Conservation (phyloP, 1,140 invertebrate species). For the Archegozetes longisetosus region DNA sequence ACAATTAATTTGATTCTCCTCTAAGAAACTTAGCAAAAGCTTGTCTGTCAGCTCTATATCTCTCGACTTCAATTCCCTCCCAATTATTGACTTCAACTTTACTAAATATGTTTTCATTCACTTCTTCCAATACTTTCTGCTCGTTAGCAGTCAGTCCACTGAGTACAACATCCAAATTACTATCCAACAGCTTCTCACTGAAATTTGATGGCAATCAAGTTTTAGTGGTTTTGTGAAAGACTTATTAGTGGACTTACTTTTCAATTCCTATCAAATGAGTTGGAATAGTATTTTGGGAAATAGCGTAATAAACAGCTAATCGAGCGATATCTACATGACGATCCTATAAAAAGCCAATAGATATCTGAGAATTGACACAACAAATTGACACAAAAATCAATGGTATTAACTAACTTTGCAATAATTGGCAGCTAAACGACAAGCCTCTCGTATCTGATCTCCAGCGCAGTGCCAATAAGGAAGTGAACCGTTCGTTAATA, state of each 20-base stretch:
- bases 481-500: constrained; percentile 44
- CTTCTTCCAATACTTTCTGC: constrained; percentile 25
- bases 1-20: too few relatives aligned
- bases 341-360: constrained; percentile 20
- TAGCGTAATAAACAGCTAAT: constrained; percentile 25
- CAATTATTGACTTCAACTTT: constrained; percentile 1
- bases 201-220: too few relatives aligned
- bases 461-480: constrained; percentile 65
- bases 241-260: constrained; percentile 20
- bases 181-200: too few relatives aligned
- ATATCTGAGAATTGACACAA: not conserved
- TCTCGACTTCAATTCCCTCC: constrained; percentile 4
- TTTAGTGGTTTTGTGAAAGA: too few relatives aligned
- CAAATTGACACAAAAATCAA: not conserved
- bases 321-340: constrained; percentile 26
- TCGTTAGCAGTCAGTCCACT: constrained; percentile 24
- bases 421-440: constrained; percentile 28
- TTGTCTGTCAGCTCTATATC: constrained; percentile 1
- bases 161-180: too few relatives aligned
- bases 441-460: constrained; percentile 42
- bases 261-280: constrained; percentile 28
- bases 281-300: constrained; percentile 23
- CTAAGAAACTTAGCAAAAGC: constrained; percentile 8
- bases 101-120: constrained; percentile 20
- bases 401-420: constrained; percentile 25